Conservation (phyloP, 2,888 invertebrate genomes). For the Ophion obscuratus region DNA sequence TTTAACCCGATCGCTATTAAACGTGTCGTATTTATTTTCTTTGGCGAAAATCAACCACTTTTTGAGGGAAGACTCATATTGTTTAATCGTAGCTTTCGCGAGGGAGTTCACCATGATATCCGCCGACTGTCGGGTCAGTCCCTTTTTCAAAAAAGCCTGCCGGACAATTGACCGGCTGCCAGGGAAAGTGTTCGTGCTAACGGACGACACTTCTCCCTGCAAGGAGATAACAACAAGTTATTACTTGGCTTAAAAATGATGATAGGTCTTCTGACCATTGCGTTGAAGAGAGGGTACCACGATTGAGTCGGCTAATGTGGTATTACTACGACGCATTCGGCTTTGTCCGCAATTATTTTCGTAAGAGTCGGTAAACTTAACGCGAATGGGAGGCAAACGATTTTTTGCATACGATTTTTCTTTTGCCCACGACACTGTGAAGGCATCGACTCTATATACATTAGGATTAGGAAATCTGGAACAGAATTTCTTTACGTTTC, state of each 20-base stretch:
- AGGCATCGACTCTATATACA: constrained; percentile 60
- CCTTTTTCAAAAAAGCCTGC: constrained; percentile 45
- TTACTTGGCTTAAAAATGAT: too few species aligned
- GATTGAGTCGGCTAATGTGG: too few species aligned
- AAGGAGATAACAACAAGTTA: background rate
- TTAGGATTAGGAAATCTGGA: constrained; percentile 16
- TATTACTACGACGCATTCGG: too few species aligned
- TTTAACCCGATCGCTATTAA: background rate
- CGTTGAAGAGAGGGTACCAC: too few species aligned
- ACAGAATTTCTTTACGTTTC: constrained; percentile 17
- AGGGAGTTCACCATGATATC: constrained; percentile 14
- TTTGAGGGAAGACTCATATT: constrained; percentile 12
- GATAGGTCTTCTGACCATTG: too few species aligned
- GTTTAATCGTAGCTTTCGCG: background rate
- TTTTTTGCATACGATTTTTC: background rate
- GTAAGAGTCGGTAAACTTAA: too few species aligned
- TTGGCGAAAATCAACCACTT: constrained; percentile 39
- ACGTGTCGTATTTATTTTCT: constrained; percentile 45
- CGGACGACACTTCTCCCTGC: background rate
- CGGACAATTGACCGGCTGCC: constrained; percentile 4
- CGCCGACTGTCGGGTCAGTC: constrained; percentile 19
- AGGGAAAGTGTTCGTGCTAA: constrained; percentile 5
- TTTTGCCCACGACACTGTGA: constrained; percentile 62
- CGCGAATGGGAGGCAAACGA: too few species aligned
- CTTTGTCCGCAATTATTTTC: too few species aligned